Evolutionary conservation across 2,888 invertebrate species (phyloP).

Genomic region (Drosophila melanosoma): DNA sequence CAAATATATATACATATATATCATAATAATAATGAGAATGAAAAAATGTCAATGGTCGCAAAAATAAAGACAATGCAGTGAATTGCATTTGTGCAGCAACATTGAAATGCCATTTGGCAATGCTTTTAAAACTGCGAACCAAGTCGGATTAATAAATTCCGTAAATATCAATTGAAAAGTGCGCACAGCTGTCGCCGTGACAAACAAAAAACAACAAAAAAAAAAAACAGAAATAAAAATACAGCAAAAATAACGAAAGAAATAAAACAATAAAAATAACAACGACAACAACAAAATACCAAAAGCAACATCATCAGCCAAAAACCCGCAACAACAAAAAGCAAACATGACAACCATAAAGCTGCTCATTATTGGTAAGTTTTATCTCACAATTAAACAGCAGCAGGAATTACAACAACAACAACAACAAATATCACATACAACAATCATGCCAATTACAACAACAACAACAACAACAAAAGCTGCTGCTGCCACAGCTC

Average conservation of each 20-base stretch:
- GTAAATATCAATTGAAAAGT: constrained; percentile 49
- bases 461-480: constrained; percentile 11
- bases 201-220: constrained; percentile 12
- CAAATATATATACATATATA: not conserved
- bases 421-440: constrained; percentile 8
- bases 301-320: not conserved
- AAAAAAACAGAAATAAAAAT: not conserved
- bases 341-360: constrained; percentile 77
- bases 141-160: constrained; percentile 47
- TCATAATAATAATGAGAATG: not conserved
- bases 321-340: constrained; percentile 13
- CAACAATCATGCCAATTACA: constrained; percentile 5
- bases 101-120: constrained; percentile 77
- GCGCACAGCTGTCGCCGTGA: constrained; percentile 28
- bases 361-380: constrained; percentile 83
- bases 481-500: constrained; percentile 10
- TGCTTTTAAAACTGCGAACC: constrained; percentile 59
- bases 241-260: constrained; percentile 11
- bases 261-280: constrained; percentile 24
- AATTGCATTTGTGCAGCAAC: constrained; percentile 53
- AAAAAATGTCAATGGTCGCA: constrained; percentile 5
- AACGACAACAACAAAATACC: constrained; percentile 6
- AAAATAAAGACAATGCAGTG: constrained; percentile 28
- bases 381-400: constrained; percentile 79
- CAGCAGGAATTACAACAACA: constrained; percentile 38